Base-by-base conservation (phyloP, 2,888 invertebrate species). In the Fragum whitleyi region DNA sequence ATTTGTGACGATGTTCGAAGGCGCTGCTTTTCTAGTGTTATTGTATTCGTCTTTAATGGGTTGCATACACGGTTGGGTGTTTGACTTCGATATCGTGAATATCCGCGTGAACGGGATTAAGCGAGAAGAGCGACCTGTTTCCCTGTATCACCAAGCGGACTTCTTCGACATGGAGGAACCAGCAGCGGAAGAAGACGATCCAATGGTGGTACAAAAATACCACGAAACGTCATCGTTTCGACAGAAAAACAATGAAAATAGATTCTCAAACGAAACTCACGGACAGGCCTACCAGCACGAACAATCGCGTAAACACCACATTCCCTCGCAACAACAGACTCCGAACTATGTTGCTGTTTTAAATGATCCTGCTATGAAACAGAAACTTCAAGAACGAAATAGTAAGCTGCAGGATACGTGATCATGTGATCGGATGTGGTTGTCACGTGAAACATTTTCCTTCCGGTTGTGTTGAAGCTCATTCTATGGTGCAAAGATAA, bases 281-380 rank as follows among this genome's bases (percentile, higher is more conserved):
- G 71, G 75, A n/a, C 65, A 72, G 51, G 55, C 32, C 1, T 55
- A 68, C 11, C 67, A 73, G 3, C 42, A 61, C 21, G 78, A 69
- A 11, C 72, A 67, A 5, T 47, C 72, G 19, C 29, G 77, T 28
- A 57, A 75, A 32, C 79, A 76, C 19, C 69, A 74, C 42, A 61
- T 74, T 26, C 73, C 75, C 23, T 47, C 47, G 14, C 62, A 42
- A 29, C 76, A 72, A 62, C 81, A 79, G 69, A 51, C 81, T 42
- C 81, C 79, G n/a, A 62, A 77, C 39, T 85, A 85, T 62, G 74
- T 81, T 26, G 85, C 81, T 1, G 85, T 85, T 2, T 57, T 85
- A 23, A 85, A 85, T 73, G 85, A 85, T 42, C 85, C 85, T 0
- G 85, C 81, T 5, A 85, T 85, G 85, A 85, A 85, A 71, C 77